These are phyloP conservation scores for Ctena decussata DNA, from an alignment of 2,888 invertebrate species.

Conservation along the genomic window DNA sequence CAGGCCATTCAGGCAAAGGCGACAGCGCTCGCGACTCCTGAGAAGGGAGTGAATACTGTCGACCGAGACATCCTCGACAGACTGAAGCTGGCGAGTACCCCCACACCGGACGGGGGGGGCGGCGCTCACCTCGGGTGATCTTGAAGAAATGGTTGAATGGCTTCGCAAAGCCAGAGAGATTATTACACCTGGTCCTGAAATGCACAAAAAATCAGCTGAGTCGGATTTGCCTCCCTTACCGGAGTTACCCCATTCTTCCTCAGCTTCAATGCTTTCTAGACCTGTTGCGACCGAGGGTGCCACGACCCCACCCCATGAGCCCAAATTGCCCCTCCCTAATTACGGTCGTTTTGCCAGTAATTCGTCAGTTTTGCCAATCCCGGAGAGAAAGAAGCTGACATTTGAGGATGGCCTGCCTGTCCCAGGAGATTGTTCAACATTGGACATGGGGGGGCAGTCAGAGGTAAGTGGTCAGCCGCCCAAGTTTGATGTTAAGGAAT, in stretches of 20 bases:
- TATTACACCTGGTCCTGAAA: neutral
- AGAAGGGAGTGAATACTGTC: too few relatives aligned
- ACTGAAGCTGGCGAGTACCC: too few relatives aligned
- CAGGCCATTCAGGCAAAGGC: neutral
- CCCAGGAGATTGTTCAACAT: neutral
- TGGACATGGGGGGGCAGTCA: neutral
- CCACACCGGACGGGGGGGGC: neutral
- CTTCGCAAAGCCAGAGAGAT: neutral
- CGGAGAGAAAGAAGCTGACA: neutral
- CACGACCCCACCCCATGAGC: neutral
- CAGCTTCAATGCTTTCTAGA: neutral
- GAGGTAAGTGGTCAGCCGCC: neutral
- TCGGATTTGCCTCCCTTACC: neutral
- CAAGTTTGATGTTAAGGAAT: neutral
- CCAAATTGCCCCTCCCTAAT: neutral
- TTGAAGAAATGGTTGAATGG: neutral
- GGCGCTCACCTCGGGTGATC: neutral
- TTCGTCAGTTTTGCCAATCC: neutral
- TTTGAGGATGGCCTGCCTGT: neutral
- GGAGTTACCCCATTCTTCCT: neutral
- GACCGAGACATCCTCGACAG: too few relatives aligned
- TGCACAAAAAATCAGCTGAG: neutral
- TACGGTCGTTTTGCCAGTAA: neutral
- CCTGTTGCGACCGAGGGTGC: neutral
- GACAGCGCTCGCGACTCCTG: neutral